Percentiles rank a stretch among this genome's conserved stretches.
phyloP scores from a whole-genome alignment of 2,888 invertebrate genomes.

The Sialis fuliginosa region DNA sequence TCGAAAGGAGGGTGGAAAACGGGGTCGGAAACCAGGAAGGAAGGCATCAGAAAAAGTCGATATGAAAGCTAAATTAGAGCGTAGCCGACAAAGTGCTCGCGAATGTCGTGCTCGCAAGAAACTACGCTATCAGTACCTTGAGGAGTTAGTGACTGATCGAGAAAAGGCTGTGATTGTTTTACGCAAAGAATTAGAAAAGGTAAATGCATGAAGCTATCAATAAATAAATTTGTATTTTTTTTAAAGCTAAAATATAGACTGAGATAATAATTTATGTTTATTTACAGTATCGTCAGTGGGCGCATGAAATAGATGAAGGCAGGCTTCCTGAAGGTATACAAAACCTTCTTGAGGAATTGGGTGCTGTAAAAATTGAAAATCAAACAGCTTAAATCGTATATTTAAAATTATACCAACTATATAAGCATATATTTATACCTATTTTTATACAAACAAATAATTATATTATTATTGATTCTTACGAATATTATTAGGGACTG shows the following conservation, averaged over 20 bases:
- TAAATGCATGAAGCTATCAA: constrained; percentile 22
- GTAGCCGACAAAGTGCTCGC: constrained; percentile 91
- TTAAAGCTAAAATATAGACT: constrained; percentile 37
- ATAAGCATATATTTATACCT: too few species aligned
- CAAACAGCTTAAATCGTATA: not conserved
- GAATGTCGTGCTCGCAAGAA: constrained; percentile 96
- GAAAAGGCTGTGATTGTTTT: constrained; percentile 82
- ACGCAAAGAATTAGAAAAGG: constrained; percentile 79
- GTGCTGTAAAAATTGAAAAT: constrained; percentile 47
- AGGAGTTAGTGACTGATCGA: constrained; percentile 83
- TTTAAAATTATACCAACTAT: too few species aligned
- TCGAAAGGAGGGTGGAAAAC: constrained; percentile 67
- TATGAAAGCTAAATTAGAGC: constrained; percentile 90
- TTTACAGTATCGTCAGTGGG: constrained; percentile 65
- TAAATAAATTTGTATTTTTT: constrained; percentile 4
- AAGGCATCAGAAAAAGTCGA: constrained; percentile 80
- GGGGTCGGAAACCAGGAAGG: constrained; percentile 77
- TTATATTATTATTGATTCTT: too few species aligned
- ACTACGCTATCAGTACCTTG: constrained; percentile 88
- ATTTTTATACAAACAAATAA: too few species aligned
- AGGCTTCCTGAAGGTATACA: constrained; percentile 63
- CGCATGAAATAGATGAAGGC: constrained; percentile 64
- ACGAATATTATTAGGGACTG: too few species aligned
- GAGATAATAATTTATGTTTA: constrained; percentile 9
- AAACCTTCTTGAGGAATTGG: constrained; percentile 55